A percentile compares a stretch with the other conserved stretches of the same genome.
phyloP scores from a whole-genome alignment of 2,797 vertebrate genomes.

The Pseudochirops corinnae region DNA sequence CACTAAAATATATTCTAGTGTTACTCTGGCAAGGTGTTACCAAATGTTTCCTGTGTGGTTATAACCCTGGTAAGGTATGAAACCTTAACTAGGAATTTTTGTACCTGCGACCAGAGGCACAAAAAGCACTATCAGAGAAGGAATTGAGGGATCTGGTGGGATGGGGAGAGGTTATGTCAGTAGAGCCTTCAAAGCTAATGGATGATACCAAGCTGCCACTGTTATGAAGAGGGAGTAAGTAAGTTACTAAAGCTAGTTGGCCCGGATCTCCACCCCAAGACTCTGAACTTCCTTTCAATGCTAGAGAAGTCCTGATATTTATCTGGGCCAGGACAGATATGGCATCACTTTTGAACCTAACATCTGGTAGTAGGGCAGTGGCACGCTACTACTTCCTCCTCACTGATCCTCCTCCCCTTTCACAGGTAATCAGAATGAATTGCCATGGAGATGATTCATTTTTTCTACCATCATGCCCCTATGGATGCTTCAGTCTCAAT shows the following conservation, averaged over 20 bases:
- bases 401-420: neutral
- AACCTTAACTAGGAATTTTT: neutral
- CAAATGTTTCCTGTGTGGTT: neutral
- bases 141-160: neutral
- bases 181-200: neutral
- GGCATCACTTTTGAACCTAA: neutral
- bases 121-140: no score
- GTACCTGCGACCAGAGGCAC: neutral
- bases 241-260: neutral
- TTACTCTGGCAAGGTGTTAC: neutral
- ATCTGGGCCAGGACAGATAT: neutral
- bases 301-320: neutral
- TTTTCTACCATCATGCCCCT: neutral
- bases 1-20: no score
- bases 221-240: neutral
- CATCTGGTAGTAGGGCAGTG: no score
- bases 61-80: neutral
- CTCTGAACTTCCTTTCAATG: neutral
- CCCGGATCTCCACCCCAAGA: neutral
- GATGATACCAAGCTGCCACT: neutral
- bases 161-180: neutral
- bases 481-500: neutral
- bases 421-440: neutral
- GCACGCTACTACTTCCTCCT: no score
- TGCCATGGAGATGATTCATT: neutral